Evolutionary conservation across 2,113 vertebrate genomes (phyloP).

Genomic region (Cyprinodon variegatus): DNA sequence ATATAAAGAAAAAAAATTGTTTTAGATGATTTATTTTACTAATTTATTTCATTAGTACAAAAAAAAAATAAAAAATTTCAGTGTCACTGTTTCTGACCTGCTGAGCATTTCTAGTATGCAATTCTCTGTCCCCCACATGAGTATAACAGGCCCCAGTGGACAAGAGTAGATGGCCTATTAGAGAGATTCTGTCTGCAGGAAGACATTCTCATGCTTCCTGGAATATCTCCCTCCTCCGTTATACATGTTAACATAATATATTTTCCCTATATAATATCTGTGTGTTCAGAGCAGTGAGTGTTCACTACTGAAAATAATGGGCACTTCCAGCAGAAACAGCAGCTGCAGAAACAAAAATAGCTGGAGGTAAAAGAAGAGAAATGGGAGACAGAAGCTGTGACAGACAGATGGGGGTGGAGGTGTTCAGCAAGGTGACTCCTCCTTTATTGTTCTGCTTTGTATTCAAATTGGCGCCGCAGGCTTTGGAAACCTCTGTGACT

Average conservation of each 20-base stretch:
- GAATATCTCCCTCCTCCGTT: neutral
- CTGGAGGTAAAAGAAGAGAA: neutral
- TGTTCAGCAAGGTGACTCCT: neutral
- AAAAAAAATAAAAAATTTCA: no score
- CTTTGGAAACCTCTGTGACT: constrained; percentile 8
- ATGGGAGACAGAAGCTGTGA: neutral
- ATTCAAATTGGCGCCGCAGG: constrained; percentile 35
- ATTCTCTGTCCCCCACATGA: no score
- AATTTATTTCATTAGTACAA: no score
- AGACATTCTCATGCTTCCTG: neutral
- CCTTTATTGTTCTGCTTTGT: constrained; percentile 2
- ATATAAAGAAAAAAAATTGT: no score
- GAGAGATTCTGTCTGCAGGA: neutral
- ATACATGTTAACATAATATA: neutral
- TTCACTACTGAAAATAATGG: neutral
- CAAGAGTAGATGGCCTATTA: neutral
- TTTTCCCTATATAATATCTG: neutral
- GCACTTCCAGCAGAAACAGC: neutral
- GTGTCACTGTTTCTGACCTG: no score
- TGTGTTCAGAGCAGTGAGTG: neutral
- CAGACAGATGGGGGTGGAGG: constrained; percentile 1
- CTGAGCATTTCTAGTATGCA: no score
- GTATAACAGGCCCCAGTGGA: no score
- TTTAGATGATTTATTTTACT: no score
- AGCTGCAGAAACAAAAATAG: neutral